These are phyloP conservation scores for Xerus rutilus DNA, from an alignment of 2,797 vertebrate species.

Conservation along the genomic window DNA sequence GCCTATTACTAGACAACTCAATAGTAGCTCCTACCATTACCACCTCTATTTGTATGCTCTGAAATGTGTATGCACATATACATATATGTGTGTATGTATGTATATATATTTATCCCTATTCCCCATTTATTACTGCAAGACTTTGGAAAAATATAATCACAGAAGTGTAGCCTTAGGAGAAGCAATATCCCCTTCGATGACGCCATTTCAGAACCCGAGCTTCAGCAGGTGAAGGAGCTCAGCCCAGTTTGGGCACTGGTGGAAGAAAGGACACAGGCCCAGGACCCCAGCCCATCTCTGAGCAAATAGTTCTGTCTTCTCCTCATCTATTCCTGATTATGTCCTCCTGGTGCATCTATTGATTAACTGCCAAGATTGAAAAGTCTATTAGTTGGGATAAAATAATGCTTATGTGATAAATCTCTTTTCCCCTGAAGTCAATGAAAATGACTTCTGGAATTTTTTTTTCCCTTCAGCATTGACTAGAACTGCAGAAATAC, in stretches of 20 bases:
- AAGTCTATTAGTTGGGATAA: not conserved
- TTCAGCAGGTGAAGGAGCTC: not conserved
- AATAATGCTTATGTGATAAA: slow-evolving; percentile 25
- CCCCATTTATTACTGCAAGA: not conserved
- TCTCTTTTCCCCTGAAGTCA: slow-evolving; percentile 2
- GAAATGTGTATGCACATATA: not conserved
- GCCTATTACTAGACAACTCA: not conserved
- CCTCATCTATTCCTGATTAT: not conserved
- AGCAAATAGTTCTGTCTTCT: not conserved
- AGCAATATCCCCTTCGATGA: not conserved
- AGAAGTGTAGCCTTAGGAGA: not conserved
- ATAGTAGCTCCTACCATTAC: not conserved
- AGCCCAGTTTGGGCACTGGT: not conserved
- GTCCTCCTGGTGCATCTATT: not conserved
- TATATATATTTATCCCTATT: not conserved
- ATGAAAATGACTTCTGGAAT: slow-evolving; percentile 52
- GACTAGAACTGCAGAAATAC: slow-evolving; percentile 63
- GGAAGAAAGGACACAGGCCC: not conserved
- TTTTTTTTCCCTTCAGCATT: not conserved
- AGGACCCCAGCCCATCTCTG: not conserved
- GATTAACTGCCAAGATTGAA: slow-evolving; percentile 2
- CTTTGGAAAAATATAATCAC: not conserved
- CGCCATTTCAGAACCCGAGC: not conserved
- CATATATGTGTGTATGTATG: not conserved
- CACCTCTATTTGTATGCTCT: not conserved